Base-by-base conservation (phyloP, 2,888 invertebrate genomes). In the Chrysolina haemoptera region DNA sequence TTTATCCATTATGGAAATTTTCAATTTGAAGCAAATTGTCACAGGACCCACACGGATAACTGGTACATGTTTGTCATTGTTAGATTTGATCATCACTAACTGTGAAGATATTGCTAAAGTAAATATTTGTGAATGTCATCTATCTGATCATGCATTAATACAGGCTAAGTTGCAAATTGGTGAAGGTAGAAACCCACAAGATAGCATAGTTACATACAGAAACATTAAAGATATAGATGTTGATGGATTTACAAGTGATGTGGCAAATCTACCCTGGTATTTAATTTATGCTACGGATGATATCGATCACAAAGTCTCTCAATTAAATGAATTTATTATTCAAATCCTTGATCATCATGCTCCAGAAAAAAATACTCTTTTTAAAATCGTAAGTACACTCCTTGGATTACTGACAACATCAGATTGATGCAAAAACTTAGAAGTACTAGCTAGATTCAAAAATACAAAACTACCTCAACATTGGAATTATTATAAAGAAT, bases 131-230 rank as follows among this genome's bases (percentile, higher is more conserved):
- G 20, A 20, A 18, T 20, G 20, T 48, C 20, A 20, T 9, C 1
- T 53, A 20, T 53, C 53, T 11, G 53, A n/a, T 53, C 53, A 53
- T 53, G 53, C 53, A 53, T 14, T 53, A 18, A 53, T 53, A 53
- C 12, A 53, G 53, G 53, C 53, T 5, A 9, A 63, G 43, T 63
- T 63, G 6, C 63, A 16, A 14, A 41, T 63, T 63, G 63, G 43
- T 16, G 43, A 41, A 43, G 16, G 43, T 18, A n/a, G 16, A 16
- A 41, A 63, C 43, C 18, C 43, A 63, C 41, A 41, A 40, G 41
- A 63, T 63, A 63, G n/a, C n/a, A n/a, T n/a, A n/a, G n/a, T n/a
- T n/a, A n/a, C n/a, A n/a, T n/a, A n/a, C n/a, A n/a, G 14, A 41
- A 63, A 43, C 14, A 35, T 62, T 11, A 62, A 6, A 14, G 35